Percentiles rank a stretch among this genome's conserved stretches.
These are phyloP conservation scores for Aurelia sp. DNA, from an alignment of 30 jellyfish, hydroid and myxozoan species.

Conservation along the genomic window DNA sequence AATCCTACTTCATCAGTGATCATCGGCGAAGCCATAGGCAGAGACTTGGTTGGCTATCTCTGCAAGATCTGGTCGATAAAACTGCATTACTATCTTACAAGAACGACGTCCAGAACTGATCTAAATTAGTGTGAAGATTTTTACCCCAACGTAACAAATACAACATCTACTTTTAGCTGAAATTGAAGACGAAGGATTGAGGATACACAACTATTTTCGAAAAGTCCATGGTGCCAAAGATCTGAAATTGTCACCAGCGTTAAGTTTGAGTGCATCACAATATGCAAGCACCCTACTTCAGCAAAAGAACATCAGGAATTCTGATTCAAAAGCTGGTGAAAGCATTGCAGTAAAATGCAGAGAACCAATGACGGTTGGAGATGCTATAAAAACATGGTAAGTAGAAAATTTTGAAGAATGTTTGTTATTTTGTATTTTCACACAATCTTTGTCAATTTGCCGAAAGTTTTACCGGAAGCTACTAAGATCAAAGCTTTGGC, in stretches of 20 bases:
- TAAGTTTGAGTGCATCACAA: conserved; percentile 27
- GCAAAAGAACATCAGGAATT: not conserved
- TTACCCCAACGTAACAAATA: too few relatives aligned
- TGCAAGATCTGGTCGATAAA: too few relatives aligned
- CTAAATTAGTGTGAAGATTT: too few relatives aligned
- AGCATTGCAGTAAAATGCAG: conserved; percentile 57
- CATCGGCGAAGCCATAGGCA: too few relatives aligned
- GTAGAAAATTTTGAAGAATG: not conserved
- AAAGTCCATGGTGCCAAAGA: conserved; percentile 31
- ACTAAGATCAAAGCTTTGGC: too few relatives aligned
- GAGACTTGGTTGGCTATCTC: too few relatives aligned
- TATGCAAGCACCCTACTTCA: conserved; percentile 25
- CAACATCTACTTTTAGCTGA: conserved; percentile 25
- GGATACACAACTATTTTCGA: conserved; percentile 52
- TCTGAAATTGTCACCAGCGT: conserved; percentile 29
- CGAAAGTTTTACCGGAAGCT: too few relatives aligned
- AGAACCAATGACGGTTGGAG: conserved; percentile 46
- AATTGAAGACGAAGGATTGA: conserved; percentile 46
- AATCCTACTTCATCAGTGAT: too few relatives aligned
- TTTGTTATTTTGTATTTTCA: too few relatives aligned
- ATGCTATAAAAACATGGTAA: conserved; percentile 63
- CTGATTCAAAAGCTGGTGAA: conserved; percentile 42
- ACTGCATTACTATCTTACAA: too few relatives aligned
- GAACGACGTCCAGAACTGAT: too few relatives aligned
- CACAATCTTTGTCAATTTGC: too few relatives aligned